Evolutionary conservation across 2,797 vertebrate species (phyloP).

Genomic region (Lepidocolaptes lacrymiger): DNA sequence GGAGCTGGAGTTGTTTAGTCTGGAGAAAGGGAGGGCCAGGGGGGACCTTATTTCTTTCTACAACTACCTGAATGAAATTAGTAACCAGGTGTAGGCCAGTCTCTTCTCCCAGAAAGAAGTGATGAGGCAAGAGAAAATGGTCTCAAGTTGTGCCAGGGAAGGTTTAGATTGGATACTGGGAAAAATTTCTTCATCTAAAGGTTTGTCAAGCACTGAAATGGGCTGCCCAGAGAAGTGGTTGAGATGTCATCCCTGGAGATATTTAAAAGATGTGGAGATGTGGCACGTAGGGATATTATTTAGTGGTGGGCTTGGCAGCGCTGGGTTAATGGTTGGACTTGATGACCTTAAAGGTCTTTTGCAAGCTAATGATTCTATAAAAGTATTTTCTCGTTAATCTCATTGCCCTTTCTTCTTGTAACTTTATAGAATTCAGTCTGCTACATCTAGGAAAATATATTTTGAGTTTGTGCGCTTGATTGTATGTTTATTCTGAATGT

Average conservation of each 20-base stretch:
- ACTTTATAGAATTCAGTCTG: background rate
- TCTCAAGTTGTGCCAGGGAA: background rate
- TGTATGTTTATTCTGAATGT: background rate
- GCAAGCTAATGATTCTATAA: background rate
- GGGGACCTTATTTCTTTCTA: background rate
- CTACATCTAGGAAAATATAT: background rate
- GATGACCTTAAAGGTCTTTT: background rate
- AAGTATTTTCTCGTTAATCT: background rate
- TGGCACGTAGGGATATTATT: background rate
- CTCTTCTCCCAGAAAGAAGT: background rate
- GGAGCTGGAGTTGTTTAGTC: background rate
- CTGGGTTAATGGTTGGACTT: background rate
- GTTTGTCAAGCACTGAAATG: background rate
- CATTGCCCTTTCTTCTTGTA: background rate
- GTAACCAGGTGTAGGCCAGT: accelerated
- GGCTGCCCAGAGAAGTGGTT: background rate
- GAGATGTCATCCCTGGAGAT: background rate
- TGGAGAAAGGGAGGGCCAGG: background rate
- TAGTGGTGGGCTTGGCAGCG: background rate
- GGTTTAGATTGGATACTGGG: background rate
- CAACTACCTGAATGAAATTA: too few relatives aligned
- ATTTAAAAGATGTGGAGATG: background rate
- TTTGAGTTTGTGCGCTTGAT: background rate
- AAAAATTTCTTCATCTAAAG: background rate
- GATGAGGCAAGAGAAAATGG: accelerated